Evolutionary conservation across 2,888 invertebrate genomes (phyloP).

Genomic region (Drosophila formosana): DNA sequence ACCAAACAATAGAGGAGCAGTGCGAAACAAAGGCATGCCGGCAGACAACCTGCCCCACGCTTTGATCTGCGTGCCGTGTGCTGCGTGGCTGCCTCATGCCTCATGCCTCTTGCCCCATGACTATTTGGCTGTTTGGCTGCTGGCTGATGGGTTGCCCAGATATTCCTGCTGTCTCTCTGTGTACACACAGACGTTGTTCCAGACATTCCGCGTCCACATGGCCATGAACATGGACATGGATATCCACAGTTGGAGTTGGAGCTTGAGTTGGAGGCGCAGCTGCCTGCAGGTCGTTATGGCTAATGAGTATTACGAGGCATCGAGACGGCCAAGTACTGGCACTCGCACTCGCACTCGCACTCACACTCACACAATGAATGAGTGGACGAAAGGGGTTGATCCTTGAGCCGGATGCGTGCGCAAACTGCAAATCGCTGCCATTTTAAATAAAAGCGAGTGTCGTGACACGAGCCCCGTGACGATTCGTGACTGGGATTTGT

Average conservation of each 20-base stretch:
- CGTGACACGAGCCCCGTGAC: background rate
- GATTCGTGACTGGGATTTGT: too few relatives aligned
- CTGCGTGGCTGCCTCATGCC: background rate
- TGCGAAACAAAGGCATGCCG: conserved; percentile 1
- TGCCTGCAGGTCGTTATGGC: conserved; percentile 69
- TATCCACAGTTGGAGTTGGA: conserved; percentile 20
- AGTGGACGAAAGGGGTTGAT: conserved; percentile 16
- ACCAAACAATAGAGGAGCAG: conserved; percentile 5
- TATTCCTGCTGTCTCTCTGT: conserved; percentile 14
- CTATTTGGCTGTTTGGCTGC: conserved; percentile 44
- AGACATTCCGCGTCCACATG: background rate
- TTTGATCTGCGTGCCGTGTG: conserved; percentile 65
- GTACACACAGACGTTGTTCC: background rate
- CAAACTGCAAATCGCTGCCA: conserved; percentile 15
- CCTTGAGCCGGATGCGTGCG: conserved; percentile 25
- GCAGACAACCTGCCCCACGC: conserved; percentile 16
- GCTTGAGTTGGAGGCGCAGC: conserved; percentile 39
- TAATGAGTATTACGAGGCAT: conserved; percentile 74
- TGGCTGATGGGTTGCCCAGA: conserved; percentile 59
- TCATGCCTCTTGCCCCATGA: too few relatives aligned
- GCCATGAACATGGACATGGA: conserved; percentile 2
- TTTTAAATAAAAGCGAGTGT: conserved; percentile 4
- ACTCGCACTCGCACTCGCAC: background rate
- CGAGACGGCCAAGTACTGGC: conserved; percentile 25
- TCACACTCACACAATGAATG: background rate